phyloP scores from a whole-genome alignment of 64 coral and sea anemone species.

The Acropora yongei region DNA sequence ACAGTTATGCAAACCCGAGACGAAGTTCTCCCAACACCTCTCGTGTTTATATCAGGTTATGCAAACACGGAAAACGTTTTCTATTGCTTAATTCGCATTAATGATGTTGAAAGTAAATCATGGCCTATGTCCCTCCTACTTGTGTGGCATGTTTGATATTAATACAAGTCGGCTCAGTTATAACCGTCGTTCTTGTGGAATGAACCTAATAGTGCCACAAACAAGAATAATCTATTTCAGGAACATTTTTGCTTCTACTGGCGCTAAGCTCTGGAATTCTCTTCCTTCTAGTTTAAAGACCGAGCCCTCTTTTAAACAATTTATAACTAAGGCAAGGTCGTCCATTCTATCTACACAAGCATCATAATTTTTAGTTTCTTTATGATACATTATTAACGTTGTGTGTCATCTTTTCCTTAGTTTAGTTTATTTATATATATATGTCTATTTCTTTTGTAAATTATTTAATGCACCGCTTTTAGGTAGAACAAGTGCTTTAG shows the following conservation, averaged over 20 bases:
- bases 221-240: neutral
- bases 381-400: neutral
- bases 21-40: too few relatives aligned
- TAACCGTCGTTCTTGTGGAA: too few relatives aligned
- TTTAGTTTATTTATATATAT: neutral
- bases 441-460: neutral
- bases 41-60: too few relatives aligned
- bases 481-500: too few relatives aligned
- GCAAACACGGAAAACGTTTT: too few relatives aligned
- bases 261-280: conserved; percentile 1
- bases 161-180: too few relatives aligned
- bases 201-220: neutral
- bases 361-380: too few relatives aligned
- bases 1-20: too few relatives aligned
- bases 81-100: too few relatives aligned
- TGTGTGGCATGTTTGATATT: too few relatives aligned
- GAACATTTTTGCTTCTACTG: neutral
- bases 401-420: neutral
- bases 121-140: too few relatives aligned
- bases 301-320: neutral
- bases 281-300: neutral
- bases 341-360: neutral
- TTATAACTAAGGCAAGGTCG: neutral
- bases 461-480: neutral
- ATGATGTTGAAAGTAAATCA: too few relatives aligned